Conservation (phyloP, 92 coral and sea anemone genomes). For the Montipora capitata region DNA sequence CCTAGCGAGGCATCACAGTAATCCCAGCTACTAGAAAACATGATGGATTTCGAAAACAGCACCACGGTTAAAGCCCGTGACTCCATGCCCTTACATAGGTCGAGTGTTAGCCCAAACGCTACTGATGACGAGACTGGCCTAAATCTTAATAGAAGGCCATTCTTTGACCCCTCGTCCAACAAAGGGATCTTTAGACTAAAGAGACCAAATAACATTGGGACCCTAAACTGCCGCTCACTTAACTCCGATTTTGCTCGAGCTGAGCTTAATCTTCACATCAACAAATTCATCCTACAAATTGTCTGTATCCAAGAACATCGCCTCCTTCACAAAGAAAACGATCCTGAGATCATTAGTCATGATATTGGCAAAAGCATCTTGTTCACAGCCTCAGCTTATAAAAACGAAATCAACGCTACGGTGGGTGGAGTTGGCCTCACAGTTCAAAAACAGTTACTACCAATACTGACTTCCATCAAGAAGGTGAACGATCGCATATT, state of each 20-base stretch:
- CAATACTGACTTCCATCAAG: conserved; percentile 12
- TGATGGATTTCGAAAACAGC: not conserved
- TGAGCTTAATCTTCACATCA: conserved; percentile 26
- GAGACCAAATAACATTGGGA: not conserved
- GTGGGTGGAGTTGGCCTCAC: conserved; percentile 15
- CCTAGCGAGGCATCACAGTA: no score
- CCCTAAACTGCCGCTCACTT: no score
- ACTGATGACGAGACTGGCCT: not conserved
- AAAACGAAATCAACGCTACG: conserved; percentile 17
- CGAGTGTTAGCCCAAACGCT: not conserved
- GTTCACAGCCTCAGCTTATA: conserved; percentile 28
- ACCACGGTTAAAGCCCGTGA: not conserved
- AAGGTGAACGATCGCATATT: conserved; percentile 24
- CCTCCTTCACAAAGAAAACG: conserved; percentile 24
- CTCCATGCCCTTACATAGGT: not conserved
- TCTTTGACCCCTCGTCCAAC: not conserved
- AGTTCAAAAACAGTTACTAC: conserved; percentile 17
- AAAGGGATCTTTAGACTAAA: not conserved
- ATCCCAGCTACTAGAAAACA: no score
- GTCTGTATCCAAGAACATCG: conserved; percentile 34
- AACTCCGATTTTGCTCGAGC: conserved; percentile 12
- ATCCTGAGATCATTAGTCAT: conserved; percentile 29
- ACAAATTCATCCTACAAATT: conserved; percentile 22
- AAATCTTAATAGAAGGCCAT: not conserved
- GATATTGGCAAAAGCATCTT: conserved; percentile 18